Evolutionary conservation across 1,140 invertebrate genomes (phyloP), one percentile per base, ranked within the genome.

Genomic region (Bemisia tabaci): DNA sequence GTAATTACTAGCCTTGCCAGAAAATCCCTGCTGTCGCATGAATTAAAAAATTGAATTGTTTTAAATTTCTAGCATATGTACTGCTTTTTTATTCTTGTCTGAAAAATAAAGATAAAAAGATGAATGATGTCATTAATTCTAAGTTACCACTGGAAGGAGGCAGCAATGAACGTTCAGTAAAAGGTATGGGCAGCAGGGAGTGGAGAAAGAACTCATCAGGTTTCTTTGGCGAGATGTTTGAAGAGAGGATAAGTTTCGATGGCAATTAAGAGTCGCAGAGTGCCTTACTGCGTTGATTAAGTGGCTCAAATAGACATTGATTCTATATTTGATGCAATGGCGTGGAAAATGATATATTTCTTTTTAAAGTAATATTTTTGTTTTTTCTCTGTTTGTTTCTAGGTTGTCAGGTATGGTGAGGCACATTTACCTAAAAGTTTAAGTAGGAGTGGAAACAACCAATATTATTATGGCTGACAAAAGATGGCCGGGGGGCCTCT

Each of bases 401-500:
- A 73, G 72, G 72, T 73, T 24, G 71, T 73, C 23, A 67, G 71
- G 70, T 72, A 68, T 58, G 70, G 67, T 1, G 68, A 77, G n/a
- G 78, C 77, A 39, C 79, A 79, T 67, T 76, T 76, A 39, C 79
- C 82, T 0, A 75, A 82, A 60, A 82, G 78, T 68, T 70, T 83
- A 24, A 79, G 76, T 48, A 70, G 75, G 60, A 74, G 72, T 26
- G 74, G 75, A 69, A 82, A 78, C 67, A 82, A 79, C 69, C 82
- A 82, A 72, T 83, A 83, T 68, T 84, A 84, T 72, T 84, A 83
- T 68, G 82, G 82, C 78, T 84, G 81, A 82, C 79, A 78, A 67
- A 78, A 80, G 70, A 74, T 77, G 65, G 75, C 77, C 77, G 77
- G 75, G 73, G 76, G 75, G 73, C 73, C 68, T 71, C 77, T 70